A percentile compares a stretch with the other conserved stretches of the same genome.
These are phyloP conservation scores for Synanthedon tipuliformis DNA, from an alignment of 2,888 invertebrate genomes.

Conservation along the genomic window DNA sequence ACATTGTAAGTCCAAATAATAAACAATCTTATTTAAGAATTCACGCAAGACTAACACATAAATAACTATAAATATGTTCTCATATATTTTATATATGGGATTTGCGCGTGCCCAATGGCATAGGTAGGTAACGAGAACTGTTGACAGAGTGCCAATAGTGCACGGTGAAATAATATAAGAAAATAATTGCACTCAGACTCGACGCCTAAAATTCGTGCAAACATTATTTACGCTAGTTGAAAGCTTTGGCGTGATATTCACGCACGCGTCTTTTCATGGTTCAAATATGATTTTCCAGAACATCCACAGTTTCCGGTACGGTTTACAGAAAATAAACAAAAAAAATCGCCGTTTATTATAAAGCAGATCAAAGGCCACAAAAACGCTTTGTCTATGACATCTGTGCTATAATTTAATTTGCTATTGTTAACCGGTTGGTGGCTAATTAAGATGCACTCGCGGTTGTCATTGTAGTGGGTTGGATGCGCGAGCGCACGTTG, in stretches of 20 bases:
- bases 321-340: too few species aligned
- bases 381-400: slow-evolving; percentile 18
- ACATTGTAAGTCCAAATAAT: too few species aligned
- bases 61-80: neutral
- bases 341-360: too few species aligned
- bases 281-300: too few species aligned
- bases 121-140: slow-evolving; percentile 47
- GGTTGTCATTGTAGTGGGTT: slow-evolving; percentile 23
- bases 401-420: slow-evolving; percentile 42
- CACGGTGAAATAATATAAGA: slow-evolving; percentile 29
- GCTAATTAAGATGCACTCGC: slow-evolving; percentile 54
- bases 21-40: too few species aligned
- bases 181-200: too few species aligned
- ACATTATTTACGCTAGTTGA: too few species aligned
- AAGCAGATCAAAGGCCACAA: too few species aligned
- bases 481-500: slow-evolving; percentile 40
- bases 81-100: neutral
- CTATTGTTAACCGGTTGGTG: slow-evolving; percentile 36
- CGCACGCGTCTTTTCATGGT: too few species aligned
- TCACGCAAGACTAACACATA: neutral
- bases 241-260: too few species aligned
- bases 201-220: too few species aligned
- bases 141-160: slow-evolving; percentile 52
- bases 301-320: too few species aligned
- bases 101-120: slow-evolving; percentile 21